Evolutionary conservation across 2,113 vertebrate species (phyloP).

Genomic region (Electrona antarctica): DNA sequence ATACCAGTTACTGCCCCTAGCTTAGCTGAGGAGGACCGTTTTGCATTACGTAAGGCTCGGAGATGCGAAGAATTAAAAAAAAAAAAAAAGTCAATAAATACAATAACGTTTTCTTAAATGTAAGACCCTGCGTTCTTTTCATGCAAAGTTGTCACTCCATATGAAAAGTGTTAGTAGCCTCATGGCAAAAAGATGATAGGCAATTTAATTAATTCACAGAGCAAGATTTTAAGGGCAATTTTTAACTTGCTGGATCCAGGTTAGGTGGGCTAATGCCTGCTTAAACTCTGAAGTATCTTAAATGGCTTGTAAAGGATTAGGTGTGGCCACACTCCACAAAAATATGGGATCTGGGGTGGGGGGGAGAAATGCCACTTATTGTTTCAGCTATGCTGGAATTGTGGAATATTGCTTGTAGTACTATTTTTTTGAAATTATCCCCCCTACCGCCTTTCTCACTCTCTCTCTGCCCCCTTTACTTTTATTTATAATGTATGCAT

Average conservation of each 20-base stretch:
- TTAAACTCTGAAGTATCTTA: slow-evolving; percentile 68
- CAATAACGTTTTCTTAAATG: slow-evolving; percentile 36
- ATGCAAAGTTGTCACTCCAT: slow-evolving; percentile 53
- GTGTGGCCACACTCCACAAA: slow-evolving; percentile 57
- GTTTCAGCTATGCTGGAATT: slow-evolving; percentile 81
- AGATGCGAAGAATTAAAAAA: slow-evolving; percentile 24
- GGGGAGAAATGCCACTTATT: slow-evolving; percentile 64
- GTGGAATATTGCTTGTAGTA: slow-evolving; percentile 76
- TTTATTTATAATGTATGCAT: slow-evolving; percentile 84
- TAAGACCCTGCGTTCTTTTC: slow-evolving; percentile 55
- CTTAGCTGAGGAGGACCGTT: slow-evolving; percentile 53
- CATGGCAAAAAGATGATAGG: slow-evolving; percentile 30
- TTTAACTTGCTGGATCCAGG: slow-evolving; percentile 70
- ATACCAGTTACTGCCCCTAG: slow-evolving; percentile 50
- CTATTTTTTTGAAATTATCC: slow-evolving; percentile 43
- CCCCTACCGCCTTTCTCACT: no score
- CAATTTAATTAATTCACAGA: slow-evolving; percentile 41
- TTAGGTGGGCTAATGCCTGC: slow-evolving; percentile 48
- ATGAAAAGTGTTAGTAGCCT: slow-evolving; percentile 45
- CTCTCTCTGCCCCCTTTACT: slow-evolving; percentile 48
- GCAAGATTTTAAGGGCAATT: slow-evolving; percentile 70
- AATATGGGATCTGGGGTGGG: slow-evolving; percentile 46
- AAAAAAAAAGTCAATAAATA: no score
- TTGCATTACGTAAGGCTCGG: slow-evolving; percentile 46
- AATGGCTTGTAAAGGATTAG: slow-evolving; percentile 63